These are phyloP conservation scores for Mormyrus hasselquistii DNA, from an alignment of 2,797 vertebrate species.

Conservation along the genomic window DNA sequence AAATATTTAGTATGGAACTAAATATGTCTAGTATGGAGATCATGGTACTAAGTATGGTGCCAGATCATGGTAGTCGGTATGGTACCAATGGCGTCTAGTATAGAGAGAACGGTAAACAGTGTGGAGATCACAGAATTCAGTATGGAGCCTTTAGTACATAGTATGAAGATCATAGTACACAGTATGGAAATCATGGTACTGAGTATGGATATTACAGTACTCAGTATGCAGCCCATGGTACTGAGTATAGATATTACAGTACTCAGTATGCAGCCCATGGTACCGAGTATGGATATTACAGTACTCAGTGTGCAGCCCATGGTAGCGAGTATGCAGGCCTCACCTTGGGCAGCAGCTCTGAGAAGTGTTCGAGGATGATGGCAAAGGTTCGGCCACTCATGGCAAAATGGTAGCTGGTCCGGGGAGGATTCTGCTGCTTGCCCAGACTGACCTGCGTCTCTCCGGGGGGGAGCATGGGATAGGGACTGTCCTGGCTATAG, in stretches of 20 bases:
- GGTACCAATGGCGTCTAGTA: neutral
- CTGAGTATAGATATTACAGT: neutral
- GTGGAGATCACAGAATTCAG: neutral
- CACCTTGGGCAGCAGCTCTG: slow-evolving; percentile 40
- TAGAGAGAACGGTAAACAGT: neutral
- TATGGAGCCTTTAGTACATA: neutral
- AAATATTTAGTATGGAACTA: neutral
- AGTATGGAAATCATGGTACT: neutral
- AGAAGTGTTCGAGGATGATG: slow-evolving; percentile 35
- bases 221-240: neutral
- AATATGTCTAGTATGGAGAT: neutral
- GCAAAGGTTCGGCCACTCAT: slow-evolving; percentile 35
- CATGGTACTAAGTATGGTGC: neutral
- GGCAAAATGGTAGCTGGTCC: slow-evolving; percentile 36
- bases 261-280: neutral
- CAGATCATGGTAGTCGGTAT: neutral
- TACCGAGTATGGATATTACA: neutral
- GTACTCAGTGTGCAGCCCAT: too few species aligned
- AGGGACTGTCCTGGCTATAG: slow-evolving; percentile 25
- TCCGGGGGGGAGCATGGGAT: neutral
- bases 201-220: neutral
- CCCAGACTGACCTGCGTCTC: slow-evolving; percentile 15
- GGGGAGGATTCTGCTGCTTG: neutral
- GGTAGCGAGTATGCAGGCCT: neutral
- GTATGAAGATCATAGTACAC: neutral